These are phyloP conservation scores for Eudiplozoon nipponicum DNA, from an alignment of 2,888 invertebrate genomes.

Conservation along the genomic window DNA sequence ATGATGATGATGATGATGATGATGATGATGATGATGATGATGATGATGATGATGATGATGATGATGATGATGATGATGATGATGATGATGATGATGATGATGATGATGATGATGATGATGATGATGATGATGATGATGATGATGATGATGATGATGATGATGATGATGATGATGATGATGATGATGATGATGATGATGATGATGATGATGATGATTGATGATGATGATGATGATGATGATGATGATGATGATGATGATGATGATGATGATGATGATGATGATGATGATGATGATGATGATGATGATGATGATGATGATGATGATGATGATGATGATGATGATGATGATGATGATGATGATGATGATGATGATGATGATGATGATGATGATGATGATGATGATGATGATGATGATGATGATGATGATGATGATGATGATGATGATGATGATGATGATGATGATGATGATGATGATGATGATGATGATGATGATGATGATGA, in stretches of 20 bases:
- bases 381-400: conserved; percentile 2
- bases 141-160: conserved; percentile 2
- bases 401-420: conserved; percentile 2
- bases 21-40: conserved; percentile 2
- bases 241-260: conserved; percentile 2
- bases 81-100: conserved; percentile 2
- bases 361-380: conserved; percentile 2
- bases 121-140: conserved; percentile 2
- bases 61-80: conserved; percentile 2
- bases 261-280: conserved; percentile 2
- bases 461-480: conserved; percentile 2
- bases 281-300: conserved; percentile 2
- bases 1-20: conserved; percentile 2
- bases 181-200: conserved; percentile 2
- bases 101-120: conserved; percentile 2
- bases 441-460: conserved; percentile 2
- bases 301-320: conserved; percentile 2
- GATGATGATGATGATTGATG: too few species aligned
- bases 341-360: conserved; percentile 2
- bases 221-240: conserved; percentile 2
- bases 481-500: conserved; percentile 2
- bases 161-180: conserved; percentile 2
- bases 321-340: conserved; percentile 2
- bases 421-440: conserved; percentile 2
- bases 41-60: conserved; percentile 2